Evolutionary conservation across 1,140 invertebrate species (phyloP).

Genomic region (Chlorops oryzae): DNA sequence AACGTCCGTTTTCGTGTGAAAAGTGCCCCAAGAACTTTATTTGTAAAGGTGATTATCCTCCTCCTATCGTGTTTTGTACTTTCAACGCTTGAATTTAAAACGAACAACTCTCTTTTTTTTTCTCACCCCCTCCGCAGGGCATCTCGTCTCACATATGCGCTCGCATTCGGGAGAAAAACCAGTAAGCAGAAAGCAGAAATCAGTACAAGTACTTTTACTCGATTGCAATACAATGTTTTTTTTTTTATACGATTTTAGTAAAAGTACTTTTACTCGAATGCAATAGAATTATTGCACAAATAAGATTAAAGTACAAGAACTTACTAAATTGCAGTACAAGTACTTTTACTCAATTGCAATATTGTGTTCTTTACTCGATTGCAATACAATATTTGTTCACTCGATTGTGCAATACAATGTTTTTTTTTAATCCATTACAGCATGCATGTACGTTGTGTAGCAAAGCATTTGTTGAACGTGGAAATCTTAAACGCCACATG

Average conservation of each 20-base stretch:
- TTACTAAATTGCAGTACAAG: too few species aligned
- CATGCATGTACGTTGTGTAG: slow-evolving; percentile 69
- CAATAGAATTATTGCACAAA: too few species aligned
- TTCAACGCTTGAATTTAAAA: not conserved
- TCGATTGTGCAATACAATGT: slow-evolving; percentile 71
- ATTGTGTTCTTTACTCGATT: too few species aligned
- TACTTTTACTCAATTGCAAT: too few species aligned
- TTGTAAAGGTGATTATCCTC: slow-evolving; percentile 67
- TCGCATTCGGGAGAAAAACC: slow-evolving; percentile 83
- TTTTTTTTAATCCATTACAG: too few species aligned
- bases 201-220: too few species aligned
- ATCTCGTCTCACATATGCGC: slow-evolving; percentile 81
- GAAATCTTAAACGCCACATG: slow-evolving; percentile 61
- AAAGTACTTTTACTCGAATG: too few species aligned
- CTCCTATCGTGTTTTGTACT: not conserved
- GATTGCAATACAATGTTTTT: too few species aligned
- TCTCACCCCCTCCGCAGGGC: slow-evolving; percentile 50
- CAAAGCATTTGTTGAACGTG: slow-evolving; percentile 73
- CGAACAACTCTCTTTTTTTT: not conserved
- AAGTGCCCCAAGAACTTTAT: slow-evolving; percentile 96
- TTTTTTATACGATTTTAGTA: too few species aligned
- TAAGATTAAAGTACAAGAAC: too few species aligned
- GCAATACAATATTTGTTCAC: too few species aligned
- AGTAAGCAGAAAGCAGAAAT: too few species aligned
- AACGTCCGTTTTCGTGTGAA: slow-evolving; percentile 90